These are phyloP conservation scores for Amphiprion clarkii DNA, from an alignment of 2,797 vertebrate genomes.

Conservation along the genomic window DNA sequence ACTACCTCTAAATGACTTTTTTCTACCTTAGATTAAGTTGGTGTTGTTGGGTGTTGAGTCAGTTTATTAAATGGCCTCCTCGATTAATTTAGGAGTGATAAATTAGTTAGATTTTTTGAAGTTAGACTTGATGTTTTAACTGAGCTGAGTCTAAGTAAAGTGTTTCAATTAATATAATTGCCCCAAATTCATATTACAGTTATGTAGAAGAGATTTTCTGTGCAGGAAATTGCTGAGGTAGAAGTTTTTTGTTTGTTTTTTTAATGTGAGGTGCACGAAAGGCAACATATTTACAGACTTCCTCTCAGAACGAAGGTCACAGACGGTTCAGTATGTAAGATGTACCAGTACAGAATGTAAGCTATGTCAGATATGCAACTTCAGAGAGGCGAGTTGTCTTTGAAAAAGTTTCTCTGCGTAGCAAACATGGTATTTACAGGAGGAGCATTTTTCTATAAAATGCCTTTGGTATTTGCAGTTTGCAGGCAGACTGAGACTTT, in stretches of 20 bases:
- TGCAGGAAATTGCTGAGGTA: background rate
- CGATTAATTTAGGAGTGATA: background rate
- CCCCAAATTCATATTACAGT: background rate
- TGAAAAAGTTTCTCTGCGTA: background rate
- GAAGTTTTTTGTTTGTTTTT: background rate
- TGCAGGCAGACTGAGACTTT: too few species aligned
- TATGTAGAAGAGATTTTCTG: background rate
- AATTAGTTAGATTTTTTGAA: too few species aligned
- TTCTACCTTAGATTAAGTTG: too few species aligned
- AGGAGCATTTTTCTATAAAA: background rate
- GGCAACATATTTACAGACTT: background rate
- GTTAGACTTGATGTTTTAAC: too few species aligned
- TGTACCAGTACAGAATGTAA: background rate
- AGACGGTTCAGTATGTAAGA: background rate
- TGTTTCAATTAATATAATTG: too few species aligned
- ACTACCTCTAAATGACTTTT: too few species aligned
- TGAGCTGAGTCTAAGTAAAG: too few species aligned
- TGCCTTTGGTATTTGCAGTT: too few species aligned
- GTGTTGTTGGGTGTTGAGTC: background rate
- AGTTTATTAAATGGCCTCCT: background rate
- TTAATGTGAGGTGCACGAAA: background rate
- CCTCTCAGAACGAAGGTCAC: background rate
- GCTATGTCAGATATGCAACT: background rate
- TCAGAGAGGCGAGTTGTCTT: background rate
- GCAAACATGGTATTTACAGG: too few species aligned